These are phyloP conservation scores for Papilio demoleus DNA, from an alignment of 2,888 invertebrate genomes.

Conservation along the genomic window DNA sequence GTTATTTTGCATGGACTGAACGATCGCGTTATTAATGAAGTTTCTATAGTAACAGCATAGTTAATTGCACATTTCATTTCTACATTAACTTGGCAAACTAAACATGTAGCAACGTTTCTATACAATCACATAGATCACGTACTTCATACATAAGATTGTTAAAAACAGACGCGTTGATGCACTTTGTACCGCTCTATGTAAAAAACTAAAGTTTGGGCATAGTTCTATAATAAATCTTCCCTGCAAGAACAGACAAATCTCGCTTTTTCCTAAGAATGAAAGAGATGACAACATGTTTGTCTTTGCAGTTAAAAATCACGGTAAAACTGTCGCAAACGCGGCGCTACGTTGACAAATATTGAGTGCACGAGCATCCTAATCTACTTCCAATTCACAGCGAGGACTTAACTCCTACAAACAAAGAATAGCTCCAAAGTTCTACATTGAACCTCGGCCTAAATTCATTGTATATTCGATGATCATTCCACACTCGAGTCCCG, in stretches of 20 bases:
- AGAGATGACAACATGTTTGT: not conserved
- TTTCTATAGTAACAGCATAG: conserved; percentile 22
- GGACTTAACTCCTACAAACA: conserved; percentile 28
- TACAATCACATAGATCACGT: conserved; percentile 4
- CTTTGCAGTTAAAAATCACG: not conserved
- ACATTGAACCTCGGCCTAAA: conserved; percentile 24
- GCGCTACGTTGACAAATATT: not conserved
- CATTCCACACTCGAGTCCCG: conserved; percentile 21
- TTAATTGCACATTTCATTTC: conserved; percentile 21
- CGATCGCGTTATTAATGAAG: conserved; percentile 37
- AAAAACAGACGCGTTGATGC: not conserved
- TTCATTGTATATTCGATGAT: conserved; percentile 42
- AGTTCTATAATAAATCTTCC: too few species aligned
- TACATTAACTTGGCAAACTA: conserved; percentile 12
- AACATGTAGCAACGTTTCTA: conserved; percentile 28
- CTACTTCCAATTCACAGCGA: conserved; percentile 29
- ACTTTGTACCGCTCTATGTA: not conserved
- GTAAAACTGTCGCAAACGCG: not conserved
- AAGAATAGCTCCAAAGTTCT: not conserved
- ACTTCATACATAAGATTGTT: not conserved
- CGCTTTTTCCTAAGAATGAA: too few species aligned
- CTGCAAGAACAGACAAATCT: too few species aligned
- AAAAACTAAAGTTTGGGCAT: too few species aligned
- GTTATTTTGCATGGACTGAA: conserved; percentile 53
- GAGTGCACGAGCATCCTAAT: conserved; percentile 24